These are phyloP conservation scores for Thamnophis elegans DNA, from an alignment of 2,797 vertebrate genomes.

Conservation along the genomic window DNA sequence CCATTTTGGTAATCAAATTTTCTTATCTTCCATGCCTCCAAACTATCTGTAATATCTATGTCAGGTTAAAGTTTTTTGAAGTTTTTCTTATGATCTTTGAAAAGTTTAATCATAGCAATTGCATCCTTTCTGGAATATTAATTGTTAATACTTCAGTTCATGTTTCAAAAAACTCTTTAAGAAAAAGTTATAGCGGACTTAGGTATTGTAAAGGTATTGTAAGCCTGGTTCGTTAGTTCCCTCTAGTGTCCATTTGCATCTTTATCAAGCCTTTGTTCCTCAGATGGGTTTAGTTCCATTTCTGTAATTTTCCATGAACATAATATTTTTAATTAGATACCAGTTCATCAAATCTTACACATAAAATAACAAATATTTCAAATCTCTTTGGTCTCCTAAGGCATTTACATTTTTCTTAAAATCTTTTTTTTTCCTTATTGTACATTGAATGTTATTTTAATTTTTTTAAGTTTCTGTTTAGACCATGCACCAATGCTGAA, in stretches of 20 bases:
- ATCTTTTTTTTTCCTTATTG: background rate
- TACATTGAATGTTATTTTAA: background rate
- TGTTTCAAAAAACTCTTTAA: background rate
- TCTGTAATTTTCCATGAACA: background rate
- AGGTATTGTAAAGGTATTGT: background rate
- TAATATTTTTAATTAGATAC: background rate
- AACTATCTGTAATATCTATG: background rate
- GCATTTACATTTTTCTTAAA: background rate
- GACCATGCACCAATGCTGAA: background rate
- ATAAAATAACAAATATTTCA: background rate
- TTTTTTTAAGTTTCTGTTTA: background rate
- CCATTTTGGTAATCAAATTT: background rate
- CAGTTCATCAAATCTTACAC: background rate
- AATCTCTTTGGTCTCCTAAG: background rate
- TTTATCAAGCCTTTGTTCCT: background rate
- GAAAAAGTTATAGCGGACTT: background rate
- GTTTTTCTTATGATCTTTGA: background rate
- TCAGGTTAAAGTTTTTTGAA: background rate
- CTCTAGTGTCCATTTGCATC: background rate
- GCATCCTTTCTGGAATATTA: background rate
- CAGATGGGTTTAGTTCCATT: background rate
- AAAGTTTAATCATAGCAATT: background rate
- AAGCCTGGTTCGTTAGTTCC: background rate
- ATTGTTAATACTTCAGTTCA: background rate
- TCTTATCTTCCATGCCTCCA: background rate